Evolutionary conservation across 2,113 vertebrate species (phyloP), one percentile per base, ranked within the genome.

Genomic region (Syrrhaptes paradoxus): DNA sequence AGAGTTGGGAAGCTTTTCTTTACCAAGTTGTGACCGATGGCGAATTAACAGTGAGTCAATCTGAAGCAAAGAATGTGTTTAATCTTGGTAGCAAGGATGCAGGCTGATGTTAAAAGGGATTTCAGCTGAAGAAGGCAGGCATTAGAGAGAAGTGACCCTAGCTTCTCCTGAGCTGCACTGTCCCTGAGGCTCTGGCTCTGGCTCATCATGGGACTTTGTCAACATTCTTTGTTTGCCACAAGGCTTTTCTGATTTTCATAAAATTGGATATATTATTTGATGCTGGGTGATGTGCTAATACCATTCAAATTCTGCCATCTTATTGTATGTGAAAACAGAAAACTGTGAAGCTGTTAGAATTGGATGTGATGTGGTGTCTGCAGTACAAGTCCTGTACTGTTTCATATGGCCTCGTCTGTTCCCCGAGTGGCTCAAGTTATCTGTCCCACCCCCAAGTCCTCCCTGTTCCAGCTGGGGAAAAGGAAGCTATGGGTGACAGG

Each of bases 1-100:
- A 75, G 34, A 87, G 6, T 26, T 63, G 41, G 55, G 32, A 90
- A 84, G 52, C 26, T 86, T 92, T 95, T 67, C 55, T 73, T 88
- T 32, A 73, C 38, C 31, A 62, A 19, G 20, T 49, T 86, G 49
- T 70, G 75, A 55, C 36, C 25, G 28, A 17, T 58, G 19, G 34
- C 11, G 4, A 88, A 68, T 79, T 86, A 71, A n/a, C 0, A 2
- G 38, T 18, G 31, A 70, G 29, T 59, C 45, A n/a, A 1, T 0
- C 31, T 74, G 67, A 90, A 83, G 46, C 19, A 59, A 59, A 74
- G 0, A 38, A 45, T 36, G 6, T 32, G 76, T 82, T 81, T 81
- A 63, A 55, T 78, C 20, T 66, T 74, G 20, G 10, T 61, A 81
- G 26, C 32, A 71, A 46, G 59, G 29, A 71, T 1, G 4, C 20